A percentile compares a stretch with the other conserved stretches of the same genome.
Conservation (phyloP, 2,113 vertebrate species). For the Melierax canorus region DNA sequence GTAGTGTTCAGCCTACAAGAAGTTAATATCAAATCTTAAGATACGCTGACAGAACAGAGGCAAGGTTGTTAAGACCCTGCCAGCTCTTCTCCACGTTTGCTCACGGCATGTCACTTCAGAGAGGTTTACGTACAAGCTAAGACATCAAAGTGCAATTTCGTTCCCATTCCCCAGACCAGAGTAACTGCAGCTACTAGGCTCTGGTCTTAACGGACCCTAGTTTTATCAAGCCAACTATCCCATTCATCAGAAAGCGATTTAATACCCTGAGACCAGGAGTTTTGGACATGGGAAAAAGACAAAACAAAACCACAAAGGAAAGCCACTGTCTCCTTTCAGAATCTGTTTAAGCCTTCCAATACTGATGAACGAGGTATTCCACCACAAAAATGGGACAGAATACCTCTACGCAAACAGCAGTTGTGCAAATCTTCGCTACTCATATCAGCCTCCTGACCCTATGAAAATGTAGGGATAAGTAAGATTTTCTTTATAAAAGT, state of each 20-base stretch:
- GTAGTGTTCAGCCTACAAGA: not conserved
- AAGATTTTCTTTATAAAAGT: slow-evolving; percentile 42
- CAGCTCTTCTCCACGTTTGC: not conserved
- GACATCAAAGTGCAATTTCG: not conserved
- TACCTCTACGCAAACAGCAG: not conserved
- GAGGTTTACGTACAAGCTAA: not conserved
- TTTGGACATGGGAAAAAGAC: not conserved
- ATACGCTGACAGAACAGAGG: not conserved
- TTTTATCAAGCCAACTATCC: not conserved
- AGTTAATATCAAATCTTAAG: not conserved
- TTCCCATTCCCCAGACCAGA: not conserved
- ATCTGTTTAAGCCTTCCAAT: not conserved
- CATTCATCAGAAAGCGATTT: not conserved
- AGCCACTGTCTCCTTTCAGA: not conserved
- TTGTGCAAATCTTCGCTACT: slow-evolving; percentile 41
- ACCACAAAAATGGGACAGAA: not conserved
- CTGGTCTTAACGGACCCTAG: not conserved
- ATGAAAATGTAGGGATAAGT: slow-evolving; percentile 51
- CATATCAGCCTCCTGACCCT: not conserved
- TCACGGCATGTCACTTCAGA: not conserved
- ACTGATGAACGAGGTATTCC: not conserved
- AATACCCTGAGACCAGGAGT: slow-evolving; percentile 9
- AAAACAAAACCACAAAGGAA: not conserved
- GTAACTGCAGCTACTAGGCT: not conserved
- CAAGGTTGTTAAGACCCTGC: not conserved